Evolutionary conservation across 2,888 invertebrate species (phyloP).

Genomic region (Phaonia tiefii): DNA sequence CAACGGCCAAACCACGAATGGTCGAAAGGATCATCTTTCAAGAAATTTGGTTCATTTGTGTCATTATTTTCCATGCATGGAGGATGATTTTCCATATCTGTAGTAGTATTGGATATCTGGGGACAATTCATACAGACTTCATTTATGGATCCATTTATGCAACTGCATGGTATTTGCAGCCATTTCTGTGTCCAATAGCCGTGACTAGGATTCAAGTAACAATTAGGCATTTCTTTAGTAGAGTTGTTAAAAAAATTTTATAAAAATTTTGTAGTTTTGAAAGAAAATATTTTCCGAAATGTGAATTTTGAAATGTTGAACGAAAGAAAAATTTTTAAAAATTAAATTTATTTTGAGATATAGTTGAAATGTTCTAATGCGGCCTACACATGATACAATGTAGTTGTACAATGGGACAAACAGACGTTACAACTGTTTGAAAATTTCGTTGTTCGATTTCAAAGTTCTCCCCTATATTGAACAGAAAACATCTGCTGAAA

Average conservation of each 20-base stretch:
- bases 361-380: not conserved
- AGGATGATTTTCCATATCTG: not conserved
- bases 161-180: slow-evolving; percentile 7
- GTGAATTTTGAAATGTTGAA: slow-evolving; percentile 9
- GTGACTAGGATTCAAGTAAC: not conserved
- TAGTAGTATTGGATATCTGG: not conserved
- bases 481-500: no score
- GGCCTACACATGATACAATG: no score
- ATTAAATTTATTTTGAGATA: not conserved
- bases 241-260: not conserved
- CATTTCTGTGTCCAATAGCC: slow-evolving; percentile 21
- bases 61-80: no score
- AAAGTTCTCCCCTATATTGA: no score
- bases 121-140: not conserved
- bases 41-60: no score
- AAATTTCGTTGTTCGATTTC: no score
- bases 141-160: slow-evolving; percentile 11
- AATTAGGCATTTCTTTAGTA: not conserved
- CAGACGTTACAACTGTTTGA: no score
- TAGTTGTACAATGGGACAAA: no score
- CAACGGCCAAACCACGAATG: slow-evolving; percentile 20
- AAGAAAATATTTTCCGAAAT: not conserved
- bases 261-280: not conserved
- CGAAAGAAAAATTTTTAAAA: not conserved
- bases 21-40: slow-evolving; percentile 1